phyloP scores from a whole-genome alignment of 2,888 invertebrate genomes.

The Arge pagana region DNA sequence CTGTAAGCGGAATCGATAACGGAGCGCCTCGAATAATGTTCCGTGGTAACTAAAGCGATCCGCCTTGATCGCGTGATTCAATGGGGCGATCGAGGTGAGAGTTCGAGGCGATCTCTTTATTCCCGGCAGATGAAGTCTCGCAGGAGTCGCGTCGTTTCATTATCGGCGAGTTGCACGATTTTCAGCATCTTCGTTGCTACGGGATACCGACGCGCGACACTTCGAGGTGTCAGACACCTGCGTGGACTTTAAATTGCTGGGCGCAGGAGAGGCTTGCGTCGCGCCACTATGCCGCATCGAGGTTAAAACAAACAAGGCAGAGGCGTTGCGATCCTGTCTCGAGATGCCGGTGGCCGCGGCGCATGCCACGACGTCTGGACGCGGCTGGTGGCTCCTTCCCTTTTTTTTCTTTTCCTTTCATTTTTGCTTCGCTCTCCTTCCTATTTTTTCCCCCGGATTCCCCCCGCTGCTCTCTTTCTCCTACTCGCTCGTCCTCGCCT shows the following conservation, averaged over 20 bases:
- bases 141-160: constrained; percentile 13
- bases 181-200: no score
- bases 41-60: no score
- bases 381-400: constrained; percentile 31
- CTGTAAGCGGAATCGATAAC: no score
- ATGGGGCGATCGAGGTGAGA: no score
- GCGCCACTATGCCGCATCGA: constrained; percentile 26
- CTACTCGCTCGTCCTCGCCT: constrained; percentile 4
- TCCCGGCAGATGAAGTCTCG: constrained; percentile 9
- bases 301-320: constrained; percentile 52
- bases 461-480: constrained; percentile 20
- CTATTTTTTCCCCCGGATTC: constrained; percentile 23
- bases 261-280: constrained; percentile 12
- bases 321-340: constrained; percentile 48
- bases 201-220: constrained; percentile 17
- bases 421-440: constrained; percentile 4
- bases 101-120: no score
- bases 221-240: constrained; percentile 20
- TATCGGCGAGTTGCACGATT: constrained; percentile 12
- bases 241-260: constrained; percentile 19
- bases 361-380: constrained; percentile 39
- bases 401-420: constrained; percentile 25
- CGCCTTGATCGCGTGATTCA: no score
- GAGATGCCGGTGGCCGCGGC: constrained; percentile 49
- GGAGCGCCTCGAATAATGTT: no score